Evolutionary conservation across 2,888 invertebrate genomes (phyloP), one percentile per base, ranked within the genome.

Genomic region (Eremobia ochroleuca): DNA sequence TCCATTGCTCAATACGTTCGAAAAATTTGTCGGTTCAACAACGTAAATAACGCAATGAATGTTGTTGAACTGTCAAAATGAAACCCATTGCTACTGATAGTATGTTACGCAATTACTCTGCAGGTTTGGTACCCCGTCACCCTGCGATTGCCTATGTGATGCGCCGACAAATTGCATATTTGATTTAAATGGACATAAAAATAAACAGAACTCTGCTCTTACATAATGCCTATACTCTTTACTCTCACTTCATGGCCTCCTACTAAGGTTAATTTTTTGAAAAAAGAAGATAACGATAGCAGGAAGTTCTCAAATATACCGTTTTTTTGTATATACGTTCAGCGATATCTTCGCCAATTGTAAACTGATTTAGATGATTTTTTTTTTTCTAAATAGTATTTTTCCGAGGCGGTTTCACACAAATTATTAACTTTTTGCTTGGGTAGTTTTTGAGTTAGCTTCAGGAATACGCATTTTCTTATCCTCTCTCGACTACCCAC

Each of bases 401-500:
- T 31, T 49, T 31, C 25, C 1, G 13, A 21, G 21, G 4, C 21
- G 2, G 2, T 3, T 3, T 28, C 2, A 2, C 28, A n/a, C n/a
- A n/a, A n/a, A n/a, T 4, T 28, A 66, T 13, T n/a, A 13, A 18
- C 11, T 40, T 11, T 9, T 40, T 21, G 0, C 21, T 34, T 31
- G 21, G 11, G 11, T 25, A 52, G 11, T 52, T 34, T 34, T 49
- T 18, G 5, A n/a, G 34, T n/a, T n/a, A 11, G 55, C 34, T 55
- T 68, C 34, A n/a, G 34, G 34, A 58, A 55, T 68, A 58, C n/a
- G 34, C 11, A 58, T n/a, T 62, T 66, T 70, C 62, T n/a, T 67
- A 66, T 59, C 62, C 6, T 43, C 65, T 49, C 65, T 37, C 49
- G 34, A 61, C 34, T 66, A 70, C 58, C 34, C 43, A 40, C 80